A percentile compares a stretch with the other conserved stretches of the same genome.
Conservation (phyloP, 2,797 vertebrate species). For the Enteromius afrohamiltoni region DNA sequence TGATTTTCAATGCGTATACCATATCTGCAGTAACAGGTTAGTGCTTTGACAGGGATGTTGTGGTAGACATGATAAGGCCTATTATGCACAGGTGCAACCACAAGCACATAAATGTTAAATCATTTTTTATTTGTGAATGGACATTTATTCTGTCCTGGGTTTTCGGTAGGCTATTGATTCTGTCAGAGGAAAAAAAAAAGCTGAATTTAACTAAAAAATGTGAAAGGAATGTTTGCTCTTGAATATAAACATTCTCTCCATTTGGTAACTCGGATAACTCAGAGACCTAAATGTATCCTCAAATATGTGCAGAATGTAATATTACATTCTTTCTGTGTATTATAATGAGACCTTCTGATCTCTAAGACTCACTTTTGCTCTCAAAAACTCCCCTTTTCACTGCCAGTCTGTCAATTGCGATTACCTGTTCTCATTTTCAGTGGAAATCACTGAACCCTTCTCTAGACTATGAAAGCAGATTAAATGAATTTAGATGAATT, state of each 20-base stretch:
- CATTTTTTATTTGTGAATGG: not conserved
- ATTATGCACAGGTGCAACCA: not conserved
- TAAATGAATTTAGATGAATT: constrained; percentile 62
- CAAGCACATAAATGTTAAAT: not conserved
- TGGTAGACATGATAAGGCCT: constrained; percentile 15
- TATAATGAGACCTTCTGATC: not conserved
- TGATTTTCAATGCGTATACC: constrained; percentile 7
- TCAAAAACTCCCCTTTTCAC: not conserved
- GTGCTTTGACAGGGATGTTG: constrained; percentile 4
- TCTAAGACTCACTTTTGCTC: not conserved
- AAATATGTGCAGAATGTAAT: not conserved
- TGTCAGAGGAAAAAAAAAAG: not conserved
- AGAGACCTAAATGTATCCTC: not conserved
- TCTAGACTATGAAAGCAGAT: constrained; percentile 18
- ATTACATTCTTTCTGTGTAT: not conserved
- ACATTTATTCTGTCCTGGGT: not conserved
- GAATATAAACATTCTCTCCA: not conserved
- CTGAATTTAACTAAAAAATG: not conserved
- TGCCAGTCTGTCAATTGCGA: constrained; percentile 45
- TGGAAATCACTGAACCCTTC: constrained; percentile 27
- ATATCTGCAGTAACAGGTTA: constrained; percentile 14
- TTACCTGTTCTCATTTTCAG: constrained; percentile 38
- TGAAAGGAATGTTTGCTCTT: not conserved
- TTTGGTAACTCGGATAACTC: not conserved
- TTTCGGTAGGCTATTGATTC: not conserved